These are phyloP conservation scores for Numenius arquata DNA, from an alignment of 2,113 vertebrate species.

Conservation along the genomic window DNA sequence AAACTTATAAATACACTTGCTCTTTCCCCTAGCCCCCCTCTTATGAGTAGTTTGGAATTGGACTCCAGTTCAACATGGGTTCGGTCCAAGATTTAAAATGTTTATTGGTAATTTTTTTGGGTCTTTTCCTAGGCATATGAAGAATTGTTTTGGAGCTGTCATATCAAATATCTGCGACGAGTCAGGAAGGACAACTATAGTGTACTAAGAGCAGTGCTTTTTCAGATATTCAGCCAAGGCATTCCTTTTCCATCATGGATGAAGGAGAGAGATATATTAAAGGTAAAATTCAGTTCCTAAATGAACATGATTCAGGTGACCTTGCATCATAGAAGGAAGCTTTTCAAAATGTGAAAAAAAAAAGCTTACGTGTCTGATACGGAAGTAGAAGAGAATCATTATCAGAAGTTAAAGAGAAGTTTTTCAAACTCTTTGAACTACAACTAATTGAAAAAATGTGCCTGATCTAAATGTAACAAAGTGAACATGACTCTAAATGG, in stretches of 20 bases:
- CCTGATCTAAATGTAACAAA: background rate
- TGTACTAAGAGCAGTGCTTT: conserved; percentile 74
- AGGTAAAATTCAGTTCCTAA: conserved; percentile 61
- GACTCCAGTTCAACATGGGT: background rate
- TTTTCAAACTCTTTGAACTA: background rate
- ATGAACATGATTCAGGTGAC: background rate
- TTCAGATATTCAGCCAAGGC: conserved; percentile 79
- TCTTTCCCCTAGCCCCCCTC: background rate
- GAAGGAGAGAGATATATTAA: conserved; percentile 80
- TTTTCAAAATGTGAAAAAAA: background rate
- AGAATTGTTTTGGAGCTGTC: conserved; percentile 70
- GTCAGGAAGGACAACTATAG: conserved; percentile 76
- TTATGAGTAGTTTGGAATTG: background rate
- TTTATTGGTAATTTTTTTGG: background rate
- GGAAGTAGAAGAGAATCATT: background rate
- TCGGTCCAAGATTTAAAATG: background rate
- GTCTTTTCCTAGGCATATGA: conserved; percentile 70
- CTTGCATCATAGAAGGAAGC: background rate
- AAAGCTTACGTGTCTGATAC: background rate
- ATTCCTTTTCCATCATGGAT: conserved; percentile 79
- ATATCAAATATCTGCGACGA: conserved; percentile 71
- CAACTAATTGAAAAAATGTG: background rate
- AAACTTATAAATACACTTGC: background rate
- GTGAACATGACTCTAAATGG: background rate
- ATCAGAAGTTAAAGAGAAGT: background rate